Percentiles rank a stretch among this genome's conserved stretches.
phyloP scores from a whole-genome alignment of 2,113 vertebrate species.

The Nothobranchius furzeri region DNA sequence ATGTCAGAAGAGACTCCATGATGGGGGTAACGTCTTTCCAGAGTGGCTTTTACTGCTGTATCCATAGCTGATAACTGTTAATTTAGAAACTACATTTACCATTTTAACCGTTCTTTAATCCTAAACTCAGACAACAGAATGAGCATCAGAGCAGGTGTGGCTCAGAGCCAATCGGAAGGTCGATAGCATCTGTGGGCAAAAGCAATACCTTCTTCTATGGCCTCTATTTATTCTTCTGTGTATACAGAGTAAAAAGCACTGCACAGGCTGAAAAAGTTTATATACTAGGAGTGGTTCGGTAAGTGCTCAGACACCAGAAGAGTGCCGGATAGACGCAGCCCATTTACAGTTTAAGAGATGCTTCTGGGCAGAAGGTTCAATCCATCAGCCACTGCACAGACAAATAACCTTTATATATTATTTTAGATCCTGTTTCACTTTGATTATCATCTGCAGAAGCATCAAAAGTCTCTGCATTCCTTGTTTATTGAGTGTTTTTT shows the following conservation, averaged over 20 bases:
- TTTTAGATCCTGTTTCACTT: background rate
- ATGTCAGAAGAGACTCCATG: too few relatives aligned
- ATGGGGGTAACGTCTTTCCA: too few relatives aligned
- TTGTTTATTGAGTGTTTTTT: background rate
- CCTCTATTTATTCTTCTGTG: background rate
- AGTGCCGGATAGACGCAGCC: slow-evolving; percentile 2
- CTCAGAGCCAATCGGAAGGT: background rate
- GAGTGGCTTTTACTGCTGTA: too few relatives aligned
- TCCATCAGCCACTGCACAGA: background rate
- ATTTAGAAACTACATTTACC: background rate
- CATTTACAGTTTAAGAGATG: background rate
- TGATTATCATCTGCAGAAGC: background rate
- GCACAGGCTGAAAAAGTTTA: background rate
- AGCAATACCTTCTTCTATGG: too few relatives aligned
- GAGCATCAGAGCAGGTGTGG: background rate
- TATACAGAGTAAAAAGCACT: background rate
- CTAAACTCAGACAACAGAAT: background rate
- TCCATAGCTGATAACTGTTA: background rate
- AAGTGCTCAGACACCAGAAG: background rate
- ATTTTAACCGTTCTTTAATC: background rate
- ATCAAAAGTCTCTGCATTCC: background rate
- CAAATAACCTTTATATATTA: background rate
- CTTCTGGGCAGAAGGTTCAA: background rate
- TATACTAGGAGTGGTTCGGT: background rate
- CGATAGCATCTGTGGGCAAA: background rate